phyloP scores from a whole-genome alignment of 2,888 invertebrate species.

The Xestia c-nigrum region DNA sequence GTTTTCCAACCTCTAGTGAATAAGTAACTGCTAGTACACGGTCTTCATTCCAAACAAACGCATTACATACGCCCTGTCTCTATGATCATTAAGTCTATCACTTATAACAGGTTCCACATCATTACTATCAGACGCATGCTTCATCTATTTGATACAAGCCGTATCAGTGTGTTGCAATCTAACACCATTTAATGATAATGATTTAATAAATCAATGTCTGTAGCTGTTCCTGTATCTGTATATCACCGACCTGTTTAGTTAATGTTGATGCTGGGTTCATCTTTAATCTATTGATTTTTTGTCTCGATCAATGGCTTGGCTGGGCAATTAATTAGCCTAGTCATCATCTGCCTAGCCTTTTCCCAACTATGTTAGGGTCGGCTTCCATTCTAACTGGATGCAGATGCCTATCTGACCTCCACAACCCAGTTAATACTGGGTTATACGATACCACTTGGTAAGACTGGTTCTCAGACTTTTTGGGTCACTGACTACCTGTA shows the following conservation, averaged over 20 bases:
- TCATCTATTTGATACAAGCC: conserved; percentile 19
- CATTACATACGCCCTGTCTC: neutral
- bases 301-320: neutral
- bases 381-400: too few relatives aligned
- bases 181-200: conserved; percentile 41
- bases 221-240: conserved; percentile 4
- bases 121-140: conserved; percentile 24
- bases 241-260: neutral
- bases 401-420: too few relatives aligned
- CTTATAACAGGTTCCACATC: conserved; percentile 37
- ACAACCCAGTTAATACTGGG: too few relatives aligned
- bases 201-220: conserved; percentile 36
- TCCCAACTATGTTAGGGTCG: too few relatives aligned
- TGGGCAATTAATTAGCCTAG: neutral
- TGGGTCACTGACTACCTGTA: too few relatives aligned
- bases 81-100: conserved; percentile 10
- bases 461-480: too few relatives aligned
- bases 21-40: neutral
- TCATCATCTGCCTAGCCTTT: too few relatives aligned
- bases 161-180: conserved; percentile 39
- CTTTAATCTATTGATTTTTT: neutral
- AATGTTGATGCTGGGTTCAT: neutral
- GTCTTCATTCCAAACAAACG: too few relatives aligned
- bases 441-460: too few relatives aligned
- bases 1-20: neutral